phyloP scores from a whole-genome alignment of 23 tunicate species.

The Aplidium turbinatum region DNA sequence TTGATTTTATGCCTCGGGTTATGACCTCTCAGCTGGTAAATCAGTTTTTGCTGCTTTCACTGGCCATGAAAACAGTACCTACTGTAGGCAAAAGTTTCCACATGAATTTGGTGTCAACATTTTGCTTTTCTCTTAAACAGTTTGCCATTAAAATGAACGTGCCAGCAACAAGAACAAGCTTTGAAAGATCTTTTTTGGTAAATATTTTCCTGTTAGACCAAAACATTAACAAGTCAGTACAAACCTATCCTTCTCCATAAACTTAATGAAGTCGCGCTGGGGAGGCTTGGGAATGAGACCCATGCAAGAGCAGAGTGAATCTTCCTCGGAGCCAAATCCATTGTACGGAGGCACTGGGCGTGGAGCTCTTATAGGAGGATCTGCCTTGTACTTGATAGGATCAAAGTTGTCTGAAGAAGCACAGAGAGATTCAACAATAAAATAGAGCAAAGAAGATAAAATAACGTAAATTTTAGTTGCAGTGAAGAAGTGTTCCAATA shows the following conservation, averaged over 20 bases:
- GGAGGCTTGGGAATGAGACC: slow-evolving; percentile 97
- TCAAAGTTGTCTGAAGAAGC: slow-evolving; percentile 70
- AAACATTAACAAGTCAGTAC: not conserved
- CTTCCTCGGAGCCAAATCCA: slow-evolving; percentile 98
- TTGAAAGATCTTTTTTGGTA: no score
- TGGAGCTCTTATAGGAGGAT: slow-evolving; percentile 50
- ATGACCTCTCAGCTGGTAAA: no score
- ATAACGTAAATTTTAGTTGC: not conserved
- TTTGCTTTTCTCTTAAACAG: no score
- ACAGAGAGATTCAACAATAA: not conserved
- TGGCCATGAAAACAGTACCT: no score
- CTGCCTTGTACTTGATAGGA: slow-evolving; percentile 75
- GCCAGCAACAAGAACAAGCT: no score
- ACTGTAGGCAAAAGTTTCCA: no score
- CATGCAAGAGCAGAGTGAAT: slow-evolving; percentile 91
- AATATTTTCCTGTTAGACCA: no score
- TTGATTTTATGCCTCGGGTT: no score
- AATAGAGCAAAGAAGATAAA: not conserved
- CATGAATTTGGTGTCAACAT: no score
- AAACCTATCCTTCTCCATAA: slow-evolving; percentile 97
- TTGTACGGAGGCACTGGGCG: slow-evolving; percentile 95
- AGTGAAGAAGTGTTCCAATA: not conserved
- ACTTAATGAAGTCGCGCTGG: slow-evolving; percentile 95
- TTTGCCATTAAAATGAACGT: no score
- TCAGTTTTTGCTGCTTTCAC: no score